Evolutionary conservation across 2,113 vertebrate species (phyloP), one percentile per base, ranked within the genome.

Genomic region (Neolamprologus modestus): DNA sequence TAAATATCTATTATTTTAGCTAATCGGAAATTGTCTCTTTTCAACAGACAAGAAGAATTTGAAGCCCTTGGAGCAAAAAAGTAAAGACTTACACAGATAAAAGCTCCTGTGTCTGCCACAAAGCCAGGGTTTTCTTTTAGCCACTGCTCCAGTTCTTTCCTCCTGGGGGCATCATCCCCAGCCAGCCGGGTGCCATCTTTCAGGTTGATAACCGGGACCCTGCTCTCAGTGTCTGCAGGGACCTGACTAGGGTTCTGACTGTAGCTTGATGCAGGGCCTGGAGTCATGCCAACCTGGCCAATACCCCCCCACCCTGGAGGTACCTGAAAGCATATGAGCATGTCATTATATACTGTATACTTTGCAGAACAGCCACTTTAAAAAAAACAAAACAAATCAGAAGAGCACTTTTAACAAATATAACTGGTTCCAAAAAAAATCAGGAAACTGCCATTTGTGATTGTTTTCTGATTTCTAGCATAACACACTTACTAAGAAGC

Each of bases 121-220:
- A 99, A 99, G 81, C 98, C 98, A 3, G 99, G 98, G 90, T 99
- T 98, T 71, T 99, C 98, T 88, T 96, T 97, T 40, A 99, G 96
- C 99, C 99, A 99, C 92, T 96, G 97, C 21, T 99, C 98, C 76
- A 99, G 95, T 90, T 99, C 98, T 88, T 97, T 99, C 88, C 97
- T 98, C 92, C 94, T 97, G 9, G 99, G 99, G 24, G 99, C 99
- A 87, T 99, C 99, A 31, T 99, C 99, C 16, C 99, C 99, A 31
- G 99, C 98, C 9, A 99, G 97, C 73, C 99, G 97, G 21, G 98
- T 99, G 84, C 99, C 99, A 71, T 99, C 98, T 96, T 99, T 99
- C 8, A 99, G 96, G 93, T 99, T 98, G 95, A 99, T 99, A 82
- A 99, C 99, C 3, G 99, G 97, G 88, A 99, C 98, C 53, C 97